Conservation (phyloP, 1,140 invertebrate species). For the Latrodectus geometricus region DNA sequence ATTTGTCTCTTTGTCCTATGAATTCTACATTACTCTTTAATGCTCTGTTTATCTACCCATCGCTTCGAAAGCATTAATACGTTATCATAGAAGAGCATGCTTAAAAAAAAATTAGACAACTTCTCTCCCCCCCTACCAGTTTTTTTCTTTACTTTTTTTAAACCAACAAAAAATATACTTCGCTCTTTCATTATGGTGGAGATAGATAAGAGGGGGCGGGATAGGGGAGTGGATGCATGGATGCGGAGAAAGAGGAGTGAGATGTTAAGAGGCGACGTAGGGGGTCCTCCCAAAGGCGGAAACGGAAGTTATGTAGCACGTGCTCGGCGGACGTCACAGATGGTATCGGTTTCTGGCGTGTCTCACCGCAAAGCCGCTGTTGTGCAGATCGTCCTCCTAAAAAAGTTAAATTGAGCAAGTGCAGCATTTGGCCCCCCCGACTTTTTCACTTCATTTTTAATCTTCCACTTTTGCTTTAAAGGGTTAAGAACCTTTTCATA, state of each 20-base stretch:
- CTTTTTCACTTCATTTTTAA: background rate
- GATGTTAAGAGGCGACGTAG: conserved; percentile 48
- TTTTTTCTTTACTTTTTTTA: background rate
- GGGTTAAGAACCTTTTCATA: background rate
- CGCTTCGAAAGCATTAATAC: background rate
- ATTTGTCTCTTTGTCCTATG: no score
- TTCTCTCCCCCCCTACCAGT: background rate
- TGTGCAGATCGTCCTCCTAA: background rate
- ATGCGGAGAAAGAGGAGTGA: conserved; percentile 21
- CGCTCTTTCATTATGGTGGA: conserved; percentile 20
- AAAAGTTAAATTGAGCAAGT: conserved; percentile 2
- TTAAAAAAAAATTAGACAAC: background rate
- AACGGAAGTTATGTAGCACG: conserved; percentile 57
- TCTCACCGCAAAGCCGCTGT: conserved; percentile 23
- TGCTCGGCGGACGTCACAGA: conserved; percentile 54
- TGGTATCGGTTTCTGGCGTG: conserved; percentile 35
- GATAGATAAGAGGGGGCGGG: conserved; percentile 16
- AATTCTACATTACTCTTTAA: background rate
- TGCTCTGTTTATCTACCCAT: background rate
- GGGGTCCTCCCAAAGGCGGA: conserved; percentile 34
- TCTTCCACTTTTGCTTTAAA: background rate
- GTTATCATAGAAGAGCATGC: background rate
- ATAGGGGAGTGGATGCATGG: conserved; percentile 1
- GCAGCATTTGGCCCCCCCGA: background rate
- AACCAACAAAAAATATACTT: conserved; percentile 7